Base-by-base conservation (phyloP, 2,888 invertebrate species). In the Carcina quercana region DNA sequence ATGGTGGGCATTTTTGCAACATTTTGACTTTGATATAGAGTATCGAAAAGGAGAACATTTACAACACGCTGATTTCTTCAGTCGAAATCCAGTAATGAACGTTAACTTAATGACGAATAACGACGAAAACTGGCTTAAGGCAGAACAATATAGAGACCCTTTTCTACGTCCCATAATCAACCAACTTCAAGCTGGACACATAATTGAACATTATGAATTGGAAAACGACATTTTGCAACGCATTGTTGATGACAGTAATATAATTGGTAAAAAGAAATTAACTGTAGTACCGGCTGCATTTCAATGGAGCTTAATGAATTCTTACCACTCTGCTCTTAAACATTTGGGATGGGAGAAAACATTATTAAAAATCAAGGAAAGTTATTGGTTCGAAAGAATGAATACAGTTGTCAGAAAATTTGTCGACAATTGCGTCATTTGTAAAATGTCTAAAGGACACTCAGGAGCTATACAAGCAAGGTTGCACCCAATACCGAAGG, bases 341-440 rank as follows among this genome's bases (percentile, higher is more conserved):
- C 15, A 34, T 15, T 3, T 22, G 3, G 34, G 29, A 5, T 25
- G 17, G 13, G 34, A 34, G 5, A 34, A 34, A 13, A 34, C 34
- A 10, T n/a, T 30, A 2, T 11, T 19, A 1, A 30, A 30, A 17
- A 10, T 47, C 0, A 53, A 50, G 13, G 40, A 57, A 3, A 29
- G 38, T 10, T 59, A 55, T 21, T 63, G 60, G 60, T 63, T 62
- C 26, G 34, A 33, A 0, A 22, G 41, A 2, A 61, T 61, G 55
- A 4, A 46, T 0, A 46, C 42, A 15, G 53, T 41, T 25, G 58
- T 62, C 1, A 31, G 51, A 20, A 57, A 54, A 31, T 65, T 60
- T 30, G 49, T 57, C 0, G 55, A 59, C 1, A 50, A 44, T 13
- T 64, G 63, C 31, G 32, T 62, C 3, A 60, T 53, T 0, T 63